phyloP scores from a whole-genome alignment of 2,113 vertebrate genomes.

The Ptyas mucosa region DNA sequence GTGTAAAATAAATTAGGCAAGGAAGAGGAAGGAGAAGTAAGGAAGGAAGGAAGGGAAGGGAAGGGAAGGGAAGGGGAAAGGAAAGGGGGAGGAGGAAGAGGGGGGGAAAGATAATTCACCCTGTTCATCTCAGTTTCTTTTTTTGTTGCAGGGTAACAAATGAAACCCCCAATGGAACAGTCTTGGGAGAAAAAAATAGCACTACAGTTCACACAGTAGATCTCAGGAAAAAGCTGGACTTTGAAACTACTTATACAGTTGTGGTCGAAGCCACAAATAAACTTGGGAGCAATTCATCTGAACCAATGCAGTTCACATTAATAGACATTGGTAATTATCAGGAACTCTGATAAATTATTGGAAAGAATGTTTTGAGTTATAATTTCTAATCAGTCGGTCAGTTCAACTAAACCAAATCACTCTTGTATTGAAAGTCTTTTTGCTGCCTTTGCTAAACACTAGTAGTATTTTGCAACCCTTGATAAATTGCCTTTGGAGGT shows the following conservation, averaged over 20 bases:
- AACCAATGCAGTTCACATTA: constrained; percentile 24
- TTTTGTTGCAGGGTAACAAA: constrained; percentile 60
- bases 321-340: constrained; percentile 56
- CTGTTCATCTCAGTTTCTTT: rapidly evolving
- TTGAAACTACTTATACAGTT: constrained; percentile 55
- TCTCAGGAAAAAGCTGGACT: constrained; percentile 46
- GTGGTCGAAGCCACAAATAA: constrained; percentile 59
- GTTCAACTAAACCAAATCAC: not conserved
- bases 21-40: not conserved
- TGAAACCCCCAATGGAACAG: not conserved
- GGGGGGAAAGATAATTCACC: not conserved
- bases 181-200: not conserved
- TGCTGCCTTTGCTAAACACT: not conserved
- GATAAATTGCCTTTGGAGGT: not conserved
- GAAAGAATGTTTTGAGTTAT: not conserved
- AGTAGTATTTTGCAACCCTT: too few species aligned
- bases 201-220: not conserved
- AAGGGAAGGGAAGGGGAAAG: not conserved
- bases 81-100: rapidly evolving
- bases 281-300: constrained; percentile 62
- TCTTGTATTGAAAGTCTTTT: not conserved
- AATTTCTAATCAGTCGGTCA: not conserved
- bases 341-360: not conserved
- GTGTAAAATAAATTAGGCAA: not conserved
- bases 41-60: too few species aligned